Percentiles rank a stretch among this genome's conserved stretches.
phyloP scores from a whole-genome alignment of 2,113 vertebrate genomes.

The Gallinago paraguaiae region DNA sequence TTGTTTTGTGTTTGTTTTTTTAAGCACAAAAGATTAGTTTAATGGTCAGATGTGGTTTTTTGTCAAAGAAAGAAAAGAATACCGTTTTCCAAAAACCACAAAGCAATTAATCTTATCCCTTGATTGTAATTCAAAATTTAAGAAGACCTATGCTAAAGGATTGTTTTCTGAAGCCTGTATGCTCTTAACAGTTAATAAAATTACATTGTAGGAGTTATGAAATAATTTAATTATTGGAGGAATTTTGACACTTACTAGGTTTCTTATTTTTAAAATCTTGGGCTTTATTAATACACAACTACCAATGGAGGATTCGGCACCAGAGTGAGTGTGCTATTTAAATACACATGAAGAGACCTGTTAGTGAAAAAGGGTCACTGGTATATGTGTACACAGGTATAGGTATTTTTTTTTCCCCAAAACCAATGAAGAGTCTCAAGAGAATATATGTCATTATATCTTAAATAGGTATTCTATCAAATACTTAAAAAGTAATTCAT shows the following conservation, averaged over 20 bases:
- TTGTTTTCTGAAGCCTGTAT: neutral
- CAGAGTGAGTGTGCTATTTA: neutral
- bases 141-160: neutral
- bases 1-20: too few relatives aligned
- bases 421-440: neutral
- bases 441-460: neutral
- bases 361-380: neutral
- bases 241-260: neutral
- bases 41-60: neutral
- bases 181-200: neutral
- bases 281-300: neutral
- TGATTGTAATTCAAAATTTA: neutral
- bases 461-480: neutral
- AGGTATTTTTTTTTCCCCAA: neutral
- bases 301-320: fast-evolving
- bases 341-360: neutral
- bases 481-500: neutral
- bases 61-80: neutral
- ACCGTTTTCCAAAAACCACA: neutral
- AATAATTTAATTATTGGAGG: neutral
- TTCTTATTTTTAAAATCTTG: neutral
- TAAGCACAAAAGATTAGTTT: neutral
- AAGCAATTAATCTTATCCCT: neutral
- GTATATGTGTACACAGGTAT: neutral
- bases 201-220: neutral